These are phyloP conservation scores for Torymus auratus DNA, from an alignment of 2,888 invertebrate species.

Conservation along the genomic window DNA sequence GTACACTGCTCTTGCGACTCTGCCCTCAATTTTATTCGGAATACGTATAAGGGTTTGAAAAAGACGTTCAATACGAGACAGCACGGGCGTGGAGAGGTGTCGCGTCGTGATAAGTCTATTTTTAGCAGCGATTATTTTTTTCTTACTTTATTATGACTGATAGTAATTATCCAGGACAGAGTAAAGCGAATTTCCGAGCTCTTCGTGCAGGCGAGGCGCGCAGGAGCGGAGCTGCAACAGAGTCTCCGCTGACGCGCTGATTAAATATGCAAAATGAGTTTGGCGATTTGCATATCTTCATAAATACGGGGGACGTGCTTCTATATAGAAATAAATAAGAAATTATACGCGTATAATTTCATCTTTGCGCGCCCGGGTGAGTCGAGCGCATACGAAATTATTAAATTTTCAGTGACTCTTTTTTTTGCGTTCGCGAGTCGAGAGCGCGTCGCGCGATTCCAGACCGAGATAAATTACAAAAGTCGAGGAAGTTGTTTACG, in stretches of 20 bases:
- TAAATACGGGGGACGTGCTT: slow-evolving; percentile 29
- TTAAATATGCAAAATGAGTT: slow-evolving; percentile 46
- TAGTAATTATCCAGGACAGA: slow-evolving; percentile 47
- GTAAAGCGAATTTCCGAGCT: slow-evolving; percentile 19
- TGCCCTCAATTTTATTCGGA: slow-evolving; percentile 73
- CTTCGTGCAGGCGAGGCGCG: too few relatives aligned
- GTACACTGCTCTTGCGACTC: slow-evolving; percentile 58
- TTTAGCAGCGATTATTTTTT: slow-evolving; percentile 35
- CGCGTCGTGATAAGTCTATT: slow-evolving; percentile 26
- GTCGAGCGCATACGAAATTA: slow-evolving; percentile 27
- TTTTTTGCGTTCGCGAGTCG: neutral
- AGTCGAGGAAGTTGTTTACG: neutral
- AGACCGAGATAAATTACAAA: slow-evolving; percentile 23
- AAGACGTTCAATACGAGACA: slow-evolving; percentile 36
- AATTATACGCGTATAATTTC: slow-evolving; percentile 21
- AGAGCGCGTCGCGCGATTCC: neutral
- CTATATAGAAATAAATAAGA: slow-evolving; percentile 37
- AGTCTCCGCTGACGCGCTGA: slow-evolving; percentile 17
- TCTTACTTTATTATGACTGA: slow-evolving; percentile 33
- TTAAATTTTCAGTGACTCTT: slow-evolving; percentile 5
- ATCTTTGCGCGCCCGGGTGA: neutral
- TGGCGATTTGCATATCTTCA: slow-evolving; percentile 42
- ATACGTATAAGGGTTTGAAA: slow-evolving; percentile 36
- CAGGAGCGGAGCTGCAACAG: neutral
- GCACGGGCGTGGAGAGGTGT: neutral